Percentiles rank a stretch among this genome's conserved stretches.
Evolutionary conservation across 2,888 invertebrate species (phyloP).

Genomic region (Alitta virens): DNA sequence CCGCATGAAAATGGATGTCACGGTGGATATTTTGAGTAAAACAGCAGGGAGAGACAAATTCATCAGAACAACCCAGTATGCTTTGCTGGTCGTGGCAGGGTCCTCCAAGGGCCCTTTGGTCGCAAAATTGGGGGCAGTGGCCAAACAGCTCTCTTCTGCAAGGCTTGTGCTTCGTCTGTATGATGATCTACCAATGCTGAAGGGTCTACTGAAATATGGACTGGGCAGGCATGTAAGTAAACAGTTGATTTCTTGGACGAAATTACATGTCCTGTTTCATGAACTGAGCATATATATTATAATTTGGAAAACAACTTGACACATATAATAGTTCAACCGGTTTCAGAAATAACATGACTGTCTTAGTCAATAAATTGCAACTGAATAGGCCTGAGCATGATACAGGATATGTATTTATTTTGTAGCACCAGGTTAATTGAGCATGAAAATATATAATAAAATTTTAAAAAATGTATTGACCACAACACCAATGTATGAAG

Average conservation of each 20-base stretch:
- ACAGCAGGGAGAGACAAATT: conserved; percentile 29
- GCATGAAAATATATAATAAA: too few species aligned
- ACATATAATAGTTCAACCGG: not conserved
- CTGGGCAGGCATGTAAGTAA: conserved; percentile 64
- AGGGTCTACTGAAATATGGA: conserved; percentile 62
- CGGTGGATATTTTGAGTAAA: conserved; percentile 21
- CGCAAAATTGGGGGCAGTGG: conserved; percentile 31
- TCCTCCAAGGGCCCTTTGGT: conserved; percentile 16
- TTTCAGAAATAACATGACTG: too few species aligned
- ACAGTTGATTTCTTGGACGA: too few species aligned
- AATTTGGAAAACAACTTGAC: not conserved
- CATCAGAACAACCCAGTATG: conserved; percentile 24
- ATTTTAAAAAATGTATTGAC: too few species aligned
- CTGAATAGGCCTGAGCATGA: too few species aligned
- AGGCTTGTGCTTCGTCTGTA: conserved; percentile 76
- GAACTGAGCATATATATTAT: too few species aligned
- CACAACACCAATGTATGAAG: too few species aligned
- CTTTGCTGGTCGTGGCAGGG: conserved; percentile 18
- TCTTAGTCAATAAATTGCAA: too few species aligned
- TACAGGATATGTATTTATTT: too few species aligned
- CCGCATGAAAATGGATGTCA: conserved; percentile 21
- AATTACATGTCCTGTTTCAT: not conserved
- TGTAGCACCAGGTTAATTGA: too few species aligned
- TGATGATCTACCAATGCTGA: conserved; percentile 77
- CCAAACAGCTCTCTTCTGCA: conserved; percentile 38